phyloP scores from a whole-genome alignment of 2,888 invertebrate species.

The Mactromeris polynyma region DNA sequence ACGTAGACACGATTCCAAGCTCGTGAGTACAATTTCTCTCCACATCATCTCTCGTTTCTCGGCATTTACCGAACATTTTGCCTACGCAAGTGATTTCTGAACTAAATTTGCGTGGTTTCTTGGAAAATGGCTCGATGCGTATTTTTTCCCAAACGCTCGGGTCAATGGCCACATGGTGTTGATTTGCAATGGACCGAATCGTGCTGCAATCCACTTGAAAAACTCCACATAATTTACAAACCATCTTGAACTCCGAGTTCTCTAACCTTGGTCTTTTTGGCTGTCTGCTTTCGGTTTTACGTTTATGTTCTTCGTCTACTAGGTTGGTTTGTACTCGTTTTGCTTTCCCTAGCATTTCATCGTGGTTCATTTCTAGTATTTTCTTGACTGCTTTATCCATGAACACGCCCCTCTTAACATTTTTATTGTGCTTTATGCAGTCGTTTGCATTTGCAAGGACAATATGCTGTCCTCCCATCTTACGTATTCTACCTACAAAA shows the following conservation, averaged over 20 bases:
- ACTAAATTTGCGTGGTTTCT: slow-evolving; percentile 5
- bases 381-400: slow-evolving; percentile 25
- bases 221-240: slow-evolving; percentile 12
- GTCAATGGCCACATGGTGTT: slow-evolving; percentile 16
- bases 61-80: background rate
- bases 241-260: background rate
- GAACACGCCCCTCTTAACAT: slow-evolving; percentile 11
- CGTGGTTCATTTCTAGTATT: background rate
- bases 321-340: background rate
- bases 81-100: background rate
- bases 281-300: background rate
- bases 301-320: background rate
- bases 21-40: slow-evolving; percentile 4
- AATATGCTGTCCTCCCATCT: background rate
- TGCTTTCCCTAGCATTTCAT: background rate
- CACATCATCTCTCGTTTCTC: background rate
- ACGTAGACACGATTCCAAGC: slow-evolving; percentile 12
- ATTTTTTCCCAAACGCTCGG: slow-evolving; percentile 17
- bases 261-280: slow-evolving; percentile 23
- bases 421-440: background rate
- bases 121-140: slow-evolving; percentile 2
- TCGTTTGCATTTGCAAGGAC: background rate
- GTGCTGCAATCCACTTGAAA: slow-evolving; percentile 17
- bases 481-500: slow-evolving; percentile 29
- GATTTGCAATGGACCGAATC: slow-evolving; percentile 2